Conservation (phyloP, 37 sponge, comb jelly and placozoan genomes). For the Mnemiopsis leidyi region DNA sequence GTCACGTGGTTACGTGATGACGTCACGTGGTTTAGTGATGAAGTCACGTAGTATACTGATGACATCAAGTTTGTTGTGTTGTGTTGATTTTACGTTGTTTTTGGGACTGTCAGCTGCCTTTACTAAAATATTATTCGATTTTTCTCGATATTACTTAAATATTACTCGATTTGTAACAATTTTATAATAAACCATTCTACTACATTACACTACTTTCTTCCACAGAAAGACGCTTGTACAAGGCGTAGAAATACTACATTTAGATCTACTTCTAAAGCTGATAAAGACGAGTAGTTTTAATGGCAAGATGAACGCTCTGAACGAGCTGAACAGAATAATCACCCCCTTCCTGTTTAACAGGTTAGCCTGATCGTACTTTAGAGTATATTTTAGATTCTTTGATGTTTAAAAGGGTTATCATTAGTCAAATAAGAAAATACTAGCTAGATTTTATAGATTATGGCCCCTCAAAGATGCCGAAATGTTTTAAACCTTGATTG, state of each 20-base stretch:
- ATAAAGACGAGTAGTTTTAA: conserved; percentile 88
- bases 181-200: not conserved
- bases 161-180: not conserved
- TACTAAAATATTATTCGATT: not conserved
- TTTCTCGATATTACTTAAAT: conserved; percentile 72
- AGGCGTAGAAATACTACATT: conserved; percentile 48
- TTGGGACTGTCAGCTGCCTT: too few relatives aligned
- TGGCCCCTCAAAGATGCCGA: too few relatives aligned
- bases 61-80: not conserved
- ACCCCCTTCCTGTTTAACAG: conserved; percentile 43
- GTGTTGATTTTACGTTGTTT: not conserved
- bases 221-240: conserved; percentile 10
- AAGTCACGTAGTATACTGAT: not conserved
- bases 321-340: conserved; percentile 75
- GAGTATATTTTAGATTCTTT: too few relatives aligned
- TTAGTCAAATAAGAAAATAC: too few relatives aligned
- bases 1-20: not conserved
- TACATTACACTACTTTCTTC: not conserved
- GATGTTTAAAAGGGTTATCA: too few relatives aligned
- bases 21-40: not conserved
- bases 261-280: conserved; percentile 67
- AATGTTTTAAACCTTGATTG: too few relatives aligned
- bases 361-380: too few relatives aligned
- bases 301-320: conserved; percentile 99
- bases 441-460: too few relatives aligned